Base-by-base conservation (phyloP, 2,888 invertebrate species). In the Orgyia antiqua region DNA sequence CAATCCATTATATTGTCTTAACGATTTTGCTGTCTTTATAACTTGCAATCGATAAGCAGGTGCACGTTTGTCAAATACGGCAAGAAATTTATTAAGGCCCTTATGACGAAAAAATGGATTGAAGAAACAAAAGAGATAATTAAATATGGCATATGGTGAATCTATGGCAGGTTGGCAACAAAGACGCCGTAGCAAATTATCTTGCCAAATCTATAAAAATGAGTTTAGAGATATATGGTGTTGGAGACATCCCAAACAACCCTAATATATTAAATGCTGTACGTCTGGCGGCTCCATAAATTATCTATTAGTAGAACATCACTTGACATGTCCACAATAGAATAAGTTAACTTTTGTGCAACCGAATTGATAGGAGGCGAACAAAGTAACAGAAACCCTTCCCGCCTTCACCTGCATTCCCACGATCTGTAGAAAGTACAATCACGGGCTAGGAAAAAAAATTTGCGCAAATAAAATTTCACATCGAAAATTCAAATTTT, bases 251-350 rank as follows among this genome's bases (percentile, higher is more conserved):
- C 66, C 71, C 68, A 51, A 69, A 63, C 72, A 77, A 79, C 82
- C 82, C 73, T 75, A 79, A 82, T 82, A 82, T 71, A 73, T 82
- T 75, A 78, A 70, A 45, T 68, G 52, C 54, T 51, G 58, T 52
- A 52, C 52, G 61, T 67, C 51, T 58, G 67, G 68, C 67, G 60
- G 70, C 64, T 64, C 67, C 70, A 84, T 86, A 86, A 86, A 84
- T 84, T 80, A 83, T 80, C 80, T 83, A 82, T 82, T 82, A 82
- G 75, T 44, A 42, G 78, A 78, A 79, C 71, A 73, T 78, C 74
- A 71, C 71, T 76, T 77, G 84, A 84, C 84, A 64, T 74, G 51
- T 64, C 53, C 66, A 84, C 82, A 86, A 86, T 70, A 59, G 69
- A 59, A 62, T 58, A 68, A 74, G 68, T 65, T 67, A 70, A 82